Conservation (phyloP, 1,140 invertebrate species). For the Drosophila watanabei region DNA sequence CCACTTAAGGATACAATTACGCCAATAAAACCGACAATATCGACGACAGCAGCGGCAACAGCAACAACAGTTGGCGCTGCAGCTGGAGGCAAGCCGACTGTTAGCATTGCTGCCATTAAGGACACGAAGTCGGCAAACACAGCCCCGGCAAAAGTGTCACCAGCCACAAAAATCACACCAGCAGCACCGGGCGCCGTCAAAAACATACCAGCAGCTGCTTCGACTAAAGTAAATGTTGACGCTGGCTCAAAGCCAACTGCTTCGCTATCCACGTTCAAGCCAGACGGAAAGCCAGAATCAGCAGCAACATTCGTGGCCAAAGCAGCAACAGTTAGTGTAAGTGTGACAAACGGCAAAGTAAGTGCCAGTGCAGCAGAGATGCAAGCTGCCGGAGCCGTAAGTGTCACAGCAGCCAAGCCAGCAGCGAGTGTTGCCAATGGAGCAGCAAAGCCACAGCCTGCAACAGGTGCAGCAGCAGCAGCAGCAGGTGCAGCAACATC, state of each 20-base stretch:
- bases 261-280: slow-evolving; percentile 10
- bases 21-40: slow-evolving; percentile 30
- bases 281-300: slow-evolving; percentile 12
- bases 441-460: slow-evolving; percentile 19
- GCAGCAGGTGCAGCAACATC: not conserved
- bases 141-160: not conserved
- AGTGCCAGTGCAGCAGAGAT: slow-evolving; percentile 2
- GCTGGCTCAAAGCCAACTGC: slow-evolving; percentile 37
- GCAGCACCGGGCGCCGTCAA: slow-evolving; percentile 14
- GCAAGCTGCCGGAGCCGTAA: not conserved
- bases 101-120: slow-evolving; percentile 13
- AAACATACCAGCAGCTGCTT: slow-evolving; percentile 13
- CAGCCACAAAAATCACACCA: slow-evolving; percentile 23
- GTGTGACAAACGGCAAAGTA: slow-evolving; percentile 25
- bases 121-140: slow-evolving; percentile 12
- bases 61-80: slow-evolving; percentile 6
- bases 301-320: slow-evolving; percentile 9
- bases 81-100: slow-evolving; percentile 8
- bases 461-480: not conserved
- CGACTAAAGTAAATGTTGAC: slow-evolving; percentile 32
- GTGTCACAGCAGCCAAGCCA: slow-evolving; percentile 1
- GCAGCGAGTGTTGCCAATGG: slow-evolving; percentile 12
- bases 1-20: slow-evolving; percentile 1
- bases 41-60: not conserved
- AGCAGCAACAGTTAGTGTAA: slow-evolving; percentile 6